These are phyloP conservation scores for Halictus rubicundus DNA, from an alignment of 1,140 invertebrate species.

Conservation along the genomic window DNA sequence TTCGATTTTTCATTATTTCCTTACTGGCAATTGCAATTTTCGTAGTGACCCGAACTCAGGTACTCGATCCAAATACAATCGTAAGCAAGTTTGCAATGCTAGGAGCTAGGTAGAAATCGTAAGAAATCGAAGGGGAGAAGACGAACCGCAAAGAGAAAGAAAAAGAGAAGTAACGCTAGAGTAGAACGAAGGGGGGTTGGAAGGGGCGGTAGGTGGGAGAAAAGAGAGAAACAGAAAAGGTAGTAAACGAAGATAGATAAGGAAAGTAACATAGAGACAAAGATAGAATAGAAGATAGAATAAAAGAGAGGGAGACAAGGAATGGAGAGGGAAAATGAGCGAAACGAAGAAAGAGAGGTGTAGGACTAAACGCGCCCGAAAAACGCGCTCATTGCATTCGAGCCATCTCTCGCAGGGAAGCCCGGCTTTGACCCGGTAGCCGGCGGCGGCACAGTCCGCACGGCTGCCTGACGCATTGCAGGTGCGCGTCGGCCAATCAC, in stretches of 20 bases:
- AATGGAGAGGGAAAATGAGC: conserved; percentile 9
- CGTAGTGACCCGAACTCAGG: too few species aligned
- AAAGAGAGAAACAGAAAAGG: neutral
- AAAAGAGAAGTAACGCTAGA: neutral
- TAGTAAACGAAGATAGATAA: neutral
- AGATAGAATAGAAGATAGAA: neutral
- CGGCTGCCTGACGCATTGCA: conserved; percentile 89
- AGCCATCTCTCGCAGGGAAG: conserved; percentile 62
- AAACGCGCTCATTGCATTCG: conserved; percentile 54
- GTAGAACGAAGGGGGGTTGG: neutral
- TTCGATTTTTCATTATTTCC: too few species aligned
- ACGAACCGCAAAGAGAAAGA: neutral
- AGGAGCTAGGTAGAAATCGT: neutral
- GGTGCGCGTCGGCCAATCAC: conserved; percentile 88
- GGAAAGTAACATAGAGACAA: neutral
- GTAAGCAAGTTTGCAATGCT: too few species aligned
- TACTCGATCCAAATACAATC: too few species aligned
- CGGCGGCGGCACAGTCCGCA: conserved; percentile 71
- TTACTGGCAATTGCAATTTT: too few species aligned
- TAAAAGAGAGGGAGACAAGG: conserved; percentile 10
- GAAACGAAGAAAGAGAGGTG: conserved; percentile 28
- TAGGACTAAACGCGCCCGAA: conserved; percentile 32
- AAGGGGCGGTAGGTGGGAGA: too few species aligned
- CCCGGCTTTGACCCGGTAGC: conserved; percentile 72
- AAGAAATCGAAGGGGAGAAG: neutral